Evolutionary conservation across 1,140 invertebrate genomes (phyloP), one percentile per base, ranked within the genome.

Genomic region (Dreissena rostriformis): DNA sequence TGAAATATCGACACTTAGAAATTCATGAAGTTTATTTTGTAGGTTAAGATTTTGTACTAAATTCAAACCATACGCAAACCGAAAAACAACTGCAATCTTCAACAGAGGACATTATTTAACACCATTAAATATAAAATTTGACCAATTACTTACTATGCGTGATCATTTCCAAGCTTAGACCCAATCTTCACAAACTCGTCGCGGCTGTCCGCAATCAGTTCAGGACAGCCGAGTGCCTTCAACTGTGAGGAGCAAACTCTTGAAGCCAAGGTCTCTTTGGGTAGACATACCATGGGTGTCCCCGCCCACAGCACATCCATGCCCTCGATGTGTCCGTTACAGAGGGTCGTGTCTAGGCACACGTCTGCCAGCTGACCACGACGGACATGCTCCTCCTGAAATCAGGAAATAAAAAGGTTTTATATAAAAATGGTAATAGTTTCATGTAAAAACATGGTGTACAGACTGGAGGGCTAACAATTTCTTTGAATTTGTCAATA

Each of bases 291-390:
- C 90, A 99, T 98, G 7, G 99, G 99, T 0, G 98, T 99, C 65
- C 99, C 99, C 15, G 99, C 98, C 98, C 98, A 99, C 15, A 99
- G 93, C 39, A 99, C 98, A 94, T 99, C 99, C 99, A 99, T 99
- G 76, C 98, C 98, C 5, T 99, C 99, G 0, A 99, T 99, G 91
- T 99, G 99, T 10, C 99, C 99, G 94, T 99, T 99, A 92, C 99
- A 99, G 0, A 99, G 94, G 5, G 98, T 98, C 4, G 99, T 99
- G 92, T 99, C 99, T 24, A 99, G 94, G 91, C 99, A 99, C 68
- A 99, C 96, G 94, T 99, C 99, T 39, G 98, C 98, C 76, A 99
- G 94, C 92, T 99, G 99, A 11, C 99, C 99, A 67, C 99, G 95
- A 65, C 99, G 95, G 0, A 99, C 98, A 92, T 99, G 99, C 91